Conservation (phyloP, 2,797 vertebrate species). For the Lagorchestes hirsutus region DNA sequence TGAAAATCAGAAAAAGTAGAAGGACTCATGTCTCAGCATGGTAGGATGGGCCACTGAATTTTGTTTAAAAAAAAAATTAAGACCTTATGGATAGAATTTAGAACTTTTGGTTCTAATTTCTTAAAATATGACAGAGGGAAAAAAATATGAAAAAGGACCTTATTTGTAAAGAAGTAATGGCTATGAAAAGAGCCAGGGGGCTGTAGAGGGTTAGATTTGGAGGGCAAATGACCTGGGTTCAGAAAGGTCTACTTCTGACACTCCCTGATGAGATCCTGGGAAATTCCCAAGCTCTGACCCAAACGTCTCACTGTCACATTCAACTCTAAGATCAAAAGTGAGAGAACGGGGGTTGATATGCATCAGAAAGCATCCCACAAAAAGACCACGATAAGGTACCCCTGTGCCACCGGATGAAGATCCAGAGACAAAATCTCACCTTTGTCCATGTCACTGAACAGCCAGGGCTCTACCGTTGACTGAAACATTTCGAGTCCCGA, state of each 20-base stretch:
- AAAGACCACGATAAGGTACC: background rate
- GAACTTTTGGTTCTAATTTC: background rate
- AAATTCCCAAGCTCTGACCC: background rate
- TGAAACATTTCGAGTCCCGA: constrained; percentile 34
- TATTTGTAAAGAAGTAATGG: background rate
- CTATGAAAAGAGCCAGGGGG: background rate
- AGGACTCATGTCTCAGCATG: background rate
- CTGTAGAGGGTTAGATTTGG: background rate
- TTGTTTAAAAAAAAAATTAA: background rate
- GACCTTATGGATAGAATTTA: background rate
- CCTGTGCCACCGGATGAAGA: background rate
- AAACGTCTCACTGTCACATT: background rate
- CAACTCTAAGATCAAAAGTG: background rate
- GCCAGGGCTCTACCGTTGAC: constrained; percentile 33
- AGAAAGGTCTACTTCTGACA: background rate
- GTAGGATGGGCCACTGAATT: background rate
- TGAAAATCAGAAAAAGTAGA: background rate
- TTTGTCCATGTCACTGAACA: constrained; percentile 9
- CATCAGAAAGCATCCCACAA: background rate
- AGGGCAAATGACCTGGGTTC: background rate
- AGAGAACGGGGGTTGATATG: background rate
- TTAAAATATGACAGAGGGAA: background rate
- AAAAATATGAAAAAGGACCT: background rate
- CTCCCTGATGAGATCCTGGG: background rate
- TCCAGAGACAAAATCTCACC: background rate